phyloP scores from a whole-genome alignment of 2,888 invertebrate genomes.

The Endotricha flammealis region DNA sequence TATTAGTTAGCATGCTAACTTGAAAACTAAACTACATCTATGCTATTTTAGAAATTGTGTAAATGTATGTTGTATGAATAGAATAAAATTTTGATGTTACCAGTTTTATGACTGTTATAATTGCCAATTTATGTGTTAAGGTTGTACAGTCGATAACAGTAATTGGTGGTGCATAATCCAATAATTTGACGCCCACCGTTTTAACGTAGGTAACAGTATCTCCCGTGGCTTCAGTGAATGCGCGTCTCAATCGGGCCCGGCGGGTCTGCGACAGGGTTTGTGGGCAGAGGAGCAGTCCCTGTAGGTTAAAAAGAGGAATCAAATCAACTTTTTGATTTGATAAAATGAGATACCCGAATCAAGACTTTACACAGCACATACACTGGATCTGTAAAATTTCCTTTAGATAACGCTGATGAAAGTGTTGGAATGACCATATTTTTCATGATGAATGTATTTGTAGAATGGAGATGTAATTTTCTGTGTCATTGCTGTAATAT shows the following conservation, averaged over 20 bases:
- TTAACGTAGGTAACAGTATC: constrained; percentile 92
- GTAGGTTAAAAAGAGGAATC: constrained; percentile 71
- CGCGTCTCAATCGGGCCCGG: constrained; percentile 90
- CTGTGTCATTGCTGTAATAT: too few relatives aligned
- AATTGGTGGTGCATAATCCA: constrained; percentile 59
- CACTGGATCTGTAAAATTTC: constrained; percentile 39
- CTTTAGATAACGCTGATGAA: constrained; percentile 21
- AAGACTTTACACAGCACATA: constrained; percentile 69
- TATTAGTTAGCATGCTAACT: too few relatives aligned
- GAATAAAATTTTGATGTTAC: too few relatives aligned
- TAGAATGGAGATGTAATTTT: too few relatives aligned
- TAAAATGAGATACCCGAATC: constrained; percentile 39
- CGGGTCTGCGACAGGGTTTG: constrained; percentile 93
- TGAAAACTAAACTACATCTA: too few relatives aligned
- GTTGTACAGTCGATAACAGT: constrained; percentile 65
- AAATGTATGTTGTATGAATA: too few relatives aligned
- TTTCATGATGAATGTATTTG: too few relatives aligned
- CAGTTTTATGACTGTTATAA: constrained; percentile 3
- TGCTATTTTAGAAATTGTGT: too few relatives aligned
- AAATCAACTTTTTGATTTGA: constrained; percentile 59
- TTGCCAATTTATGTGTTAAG: constrained; percentile 16
- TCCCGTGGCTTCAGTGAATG: constrained; percentile 93
- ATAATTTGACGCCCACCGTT: constrained; percentile 83
- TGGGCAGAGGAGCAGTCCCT: constrained; percentile 93
- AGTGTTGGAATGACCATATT: too few relatives aligned